Evolutionary conservation across 1,140 invertebrate species (phyloP).

Genomic region (Diorhabda sublineata): DNA sequence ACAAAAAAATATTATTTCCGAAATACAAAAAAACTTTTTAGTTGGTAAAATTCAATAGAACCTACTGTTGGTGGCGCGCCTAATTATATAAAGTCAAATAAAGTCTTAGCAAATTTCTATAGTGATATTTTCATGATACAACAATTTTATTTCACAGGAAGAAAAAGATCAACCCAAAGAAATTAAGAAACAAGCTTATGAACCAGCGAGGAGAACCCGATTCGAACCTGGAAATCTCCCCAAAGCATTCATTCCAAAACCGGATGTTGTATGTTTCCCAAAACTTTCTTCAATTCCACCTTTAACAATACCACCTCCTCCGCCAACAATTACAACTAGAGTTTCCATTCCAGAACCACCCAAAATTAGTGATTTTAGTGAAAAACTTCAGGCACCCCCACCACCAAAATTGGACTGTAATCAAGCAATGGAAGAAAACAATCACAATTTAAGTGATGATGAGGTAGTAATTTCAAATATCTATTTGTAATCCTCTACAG

Average conservation of each 20-base stretch:
- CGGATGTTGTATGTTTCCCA: conserved; percentile 55
- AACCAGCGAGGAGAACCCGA: conserved; percentile 38
- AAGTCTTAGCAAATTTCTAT: no score
- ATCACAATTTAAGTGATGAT: conserved; percentile 23
- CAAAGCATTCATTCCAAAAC: conserved; percentile 45
- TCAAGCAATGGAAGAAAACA: not conserved
- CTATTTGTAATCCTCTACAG: no score
- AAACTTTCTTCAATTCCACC: conserved; percentile 52
- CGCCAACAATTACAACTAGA: conserved; percentile 30
- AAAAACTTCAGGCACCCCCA: conserved; percentile 20
- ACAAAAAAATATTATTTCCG: no score
- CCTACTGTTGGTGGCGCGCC: no score
- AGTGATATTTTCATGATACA: not conserved
- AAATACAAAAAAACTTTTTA: no score
- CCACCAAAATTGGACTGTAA: conserved; percentile 19
- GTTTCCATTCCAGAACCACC: conserved; percentile 25
- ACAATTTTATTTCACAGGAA: conserved; percentile 11
- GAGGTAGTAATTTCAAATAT: conserved; percentile 21
- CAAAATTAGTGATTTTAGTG: conserved; percentile 24
- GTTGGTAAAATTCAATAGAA: no score
- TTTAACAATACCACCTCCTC: conserved; percentile 41
- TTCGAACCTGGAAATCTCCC: conserved; percentile 44
- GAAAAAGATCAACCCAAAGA: conserved; percentile 39
- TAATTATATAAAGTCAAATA: no score
- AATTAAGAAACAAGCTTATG: conserved; percentile 45